Evolutionary conservation across 2,797 vertebrate genomes (phyloP).

Genomic region (Typhlichthys eigenmanni): DNA sequence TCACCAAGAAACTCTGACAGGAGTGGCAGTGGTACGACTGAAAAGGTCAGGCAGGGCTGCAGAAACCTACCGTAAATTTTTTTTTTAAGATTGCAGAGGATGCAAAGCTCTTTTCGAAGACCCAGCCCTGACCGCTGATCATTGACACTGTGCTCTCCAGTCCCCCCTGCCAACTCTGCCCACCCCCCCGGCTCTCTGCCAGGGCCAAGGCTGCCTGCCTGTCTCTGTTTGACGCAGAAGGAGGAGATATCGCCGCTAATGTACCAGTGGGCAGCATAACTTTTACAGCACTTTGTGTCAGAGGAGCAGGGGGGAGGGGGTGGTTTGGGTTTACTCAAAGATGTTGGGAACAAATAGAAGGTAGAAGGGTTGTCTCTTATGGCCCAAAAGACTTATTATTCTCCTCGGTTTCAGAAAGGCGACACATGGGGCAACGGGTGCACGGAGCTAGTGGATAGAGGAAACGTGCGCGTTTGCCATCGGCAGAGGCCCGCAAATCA

Average conservation of each 20-base stretch:
- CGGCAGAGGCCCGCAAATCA: too few species aligned
- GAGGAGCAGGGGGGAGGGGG: conserved; percentile 37
- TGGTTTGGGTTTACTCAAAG: conserved; percentile 35
- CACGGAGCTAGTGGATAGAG: too few species aligned
- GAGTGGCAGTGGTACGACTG: conserved; percentile 21
- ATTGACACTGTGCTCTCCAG: conserved; percentile 25
- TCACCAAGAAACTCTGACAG: conserved; percentile 25
- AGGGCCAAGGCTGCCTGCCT: background rate
- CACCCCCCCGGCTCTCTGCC: background rate
- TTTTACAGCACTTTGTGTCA: conserved; percentile 8
- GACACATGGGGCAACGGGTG: too few species aligned
- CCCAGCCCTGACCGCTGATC: conserved; percentile 23
- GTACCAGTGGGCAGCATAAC: conserved; percentile 2
- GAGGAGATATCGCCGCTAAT: conserved; percentile 14
- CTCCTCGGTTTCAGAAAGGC: too few species aligned
- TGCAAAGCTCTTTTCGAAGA: conserved; percentile 38
- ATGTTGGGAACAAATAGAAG: background rate
- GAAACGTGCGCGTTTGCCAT: too few species aligned
- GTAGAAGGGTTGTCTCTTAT: too few species aligned
- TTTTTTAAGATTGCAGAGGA: background rate
- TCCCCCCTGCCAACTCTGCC: conserved; percentile 9
- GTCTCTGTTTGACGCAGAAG: conserved; percentile 2
- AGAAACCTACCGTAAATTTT: too few species aligned
- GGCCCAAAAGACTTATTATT: too few species aligned
- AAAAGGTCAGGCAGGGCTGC: conserved; percentile 21